Evolutionary conservation across 2,113 vertebrate genomes (phyloP).

Genomic region (Onychostoma macrolepis): DNA sequence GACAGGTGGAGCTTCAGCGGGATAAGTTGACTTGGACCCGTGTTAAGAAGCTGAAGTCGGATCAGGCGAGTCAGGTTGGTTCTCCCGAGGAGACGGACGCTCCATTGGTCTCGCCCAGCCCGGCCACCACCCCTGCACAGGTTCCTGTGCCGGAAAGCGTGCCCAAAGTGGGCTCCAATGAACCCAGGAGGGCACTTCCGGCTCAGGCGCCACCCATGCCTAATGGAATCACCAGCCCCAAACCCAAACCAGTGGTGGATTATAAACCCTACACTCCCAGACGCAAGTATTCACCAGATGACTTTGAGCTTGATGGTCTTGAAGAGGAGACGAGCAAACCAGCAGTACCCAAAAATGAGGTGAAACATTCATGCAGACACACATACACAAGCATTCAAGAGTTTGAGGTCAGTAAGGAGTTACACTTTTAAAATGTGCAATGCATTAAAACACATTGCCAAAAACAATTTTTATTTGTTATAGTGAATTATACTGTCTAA

Average conservation of each 20-base stretch:
- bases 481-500: not conserved
- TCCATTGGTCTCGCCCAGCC: slow-evolving; percentile 25
- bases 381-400: too few relatives aligned
- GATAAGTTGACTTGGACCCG: slow-evolving; percentile 93
- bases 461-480: not conserved
- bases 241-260: slow-evolving; percentile 68
- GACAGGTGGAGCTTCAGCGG: slow-evolving; percentile 79
- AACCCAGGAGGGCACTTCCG: slow-evolving; percentile 69
- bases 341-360: slow-evolving; percentile 61
- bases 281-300: slow-evolving; percentile 78
- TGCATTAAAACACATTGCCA: not conserved
- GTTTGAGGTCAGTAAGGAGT: too few relatives aligned
- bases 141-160: slow-evolving; percentile 3
- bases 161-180: slow-evolving; percentile 17
- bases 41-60: slow-evolving; percentile 85
- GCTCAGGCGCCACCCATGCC: slow-evolving; percentile 77
- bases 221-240: slow-evolving; percentile 72
- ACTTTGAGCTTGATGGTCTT: slow-evolving; percentile 76
- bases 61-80: slow-evolving; percentile 70
- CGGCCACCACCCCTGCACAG: slow-evolving; percentile 41
- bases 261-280: slow-evolving; percentile 78
- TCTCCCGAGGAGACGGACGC: slow-evolving; percentile 54
- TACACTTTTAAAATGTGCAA: not conserved
- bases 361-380: slow-evolving; percentile 43
- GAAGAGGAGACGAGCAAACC: slow-evolving; percentile 66